Percentiles rank a stretch among this genome's conserved stretches.
These are phyloP conservation scores for Cyphomyrus plagiostoma DNA, from an alignment of 2,113 vertebrate species.

Conservation along the genomic window DNA sequence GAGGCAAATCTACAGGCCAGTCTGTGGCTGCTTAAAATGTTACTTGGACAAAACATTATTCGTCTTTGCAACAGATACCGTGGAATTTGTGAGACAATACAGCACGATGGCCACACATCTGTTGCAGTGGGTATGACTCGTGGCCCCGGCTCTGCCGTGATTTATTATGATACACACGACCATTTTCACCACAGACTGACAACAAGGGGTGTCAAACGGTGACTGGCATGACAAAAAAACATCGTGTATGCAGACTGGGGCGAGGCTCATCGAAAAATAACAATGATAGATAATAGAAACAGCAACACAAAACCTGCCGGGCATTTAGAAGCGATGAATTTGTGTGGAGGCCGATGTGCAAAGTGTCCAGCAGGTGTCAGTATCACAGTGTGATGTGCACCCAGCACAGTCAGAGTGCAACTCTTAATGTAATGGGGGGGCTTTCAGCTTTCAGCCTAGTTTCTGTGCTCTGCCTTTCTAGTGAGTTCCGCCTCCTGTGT, in stretches of 20 bases:
- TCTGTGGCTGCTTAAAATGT: not conserved
- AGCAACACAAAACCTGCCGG: not conserved
- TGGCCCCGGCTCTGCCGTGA: not conserved
- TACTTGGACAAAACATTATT: not conserved
- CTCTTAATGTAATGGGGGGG: not conserved
- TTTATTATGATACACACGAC: not conserved
- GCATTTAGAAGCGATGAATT: not conserved
- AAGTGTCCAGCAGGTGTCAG: slow-evolving; percentile 49
- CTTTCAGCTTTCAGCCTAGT: not conserved
- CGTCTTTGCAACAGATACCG: not conserved
- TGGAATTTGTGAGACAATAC: not conserved
- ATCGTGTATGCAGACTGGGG: not conserved
- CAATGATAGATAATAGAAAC: not conserved
- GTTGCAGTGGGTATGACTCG: not conserved
- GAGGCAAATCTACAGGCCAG: not conserved
- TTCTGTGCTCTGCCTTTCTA: not conserved
- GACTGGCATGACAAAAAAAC: not conserved
- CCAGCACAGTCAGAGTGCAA: not conserved
- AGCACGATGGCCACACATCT: not conserved
- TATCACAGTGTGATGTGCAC: slow-evolving; percentile 22
- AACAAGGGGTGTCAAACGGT: not conserved
- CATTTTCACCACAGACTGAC: not conserved
- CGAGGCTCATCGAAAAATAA: not conserved
- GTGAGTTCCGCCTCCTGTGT: not conserved
- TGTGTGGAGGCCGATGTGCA: not conserved